Evolutionary conservation across 2,888 invertebrate species (phyloP).

Genomic region (Peribatodes rhomboidaria): DNA sequence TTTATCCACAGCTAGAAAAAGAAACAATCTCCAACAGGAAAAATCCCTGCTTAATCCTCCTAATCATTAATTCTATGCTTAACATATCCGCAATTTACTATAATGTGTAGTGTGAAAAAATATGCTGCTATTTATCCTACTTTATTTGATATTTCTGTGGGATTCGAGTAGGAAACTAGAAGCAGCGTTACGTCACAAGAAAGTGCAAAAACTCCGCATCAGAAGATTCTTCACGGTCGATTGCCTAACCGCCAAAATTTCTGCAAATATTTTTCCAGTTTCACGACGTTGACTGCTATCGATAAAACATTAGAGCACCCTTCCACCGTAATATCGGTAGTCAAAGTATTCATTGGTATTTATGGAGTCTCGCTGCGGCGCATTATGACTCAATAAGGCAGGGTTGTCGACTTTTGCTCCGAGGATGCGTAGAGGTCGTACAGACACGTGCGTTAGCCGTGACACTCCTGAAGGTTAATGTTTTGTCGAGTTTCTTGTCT

Average conservation of each 20-base stretch:
- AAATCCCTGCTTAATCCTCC: too few species aligned
- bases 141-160: neutral
- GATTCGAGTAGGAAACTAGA: neutral
- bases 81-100: too few species aligned
- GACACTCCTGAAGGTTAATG: conserved; percentile 43
- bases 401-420: conserved; percentile 35
- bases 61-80: too few species aligned
- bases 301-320: conserved; percentile 46
- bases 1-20: too few species aligned
- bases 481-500: conserved; percentile 23
- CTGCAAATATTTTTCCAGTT: conserved; percentile 24
- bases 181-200: neutral
- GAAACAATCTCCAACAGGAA: too few species aligned
- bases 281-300: conserved; percentile 37
- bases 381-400: conserved; percentile 49
- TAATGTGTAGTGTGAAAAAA: too few species aligned
- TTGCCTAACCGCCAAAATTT: conserved; percentile 22
- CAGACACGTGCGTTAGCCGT: conserved; percentile 36
- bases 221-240: conserved; percentile 14
- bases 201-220: conserved; percentile 12
- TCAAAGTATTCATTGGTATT: conserved; percentile 47
- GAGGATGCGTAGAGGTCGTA: conserved; percentile 43
- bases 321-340: conserved; percentile 40
- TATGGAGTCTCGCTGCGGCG: conserved; percentile 45
- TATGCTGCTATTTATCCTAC: too few species aligned